These are phyloP conservation scores for Oriolus oriolus DNA, from an alignment of 2,113 vertebrate species.

Conservation along the genomic window DNA sequence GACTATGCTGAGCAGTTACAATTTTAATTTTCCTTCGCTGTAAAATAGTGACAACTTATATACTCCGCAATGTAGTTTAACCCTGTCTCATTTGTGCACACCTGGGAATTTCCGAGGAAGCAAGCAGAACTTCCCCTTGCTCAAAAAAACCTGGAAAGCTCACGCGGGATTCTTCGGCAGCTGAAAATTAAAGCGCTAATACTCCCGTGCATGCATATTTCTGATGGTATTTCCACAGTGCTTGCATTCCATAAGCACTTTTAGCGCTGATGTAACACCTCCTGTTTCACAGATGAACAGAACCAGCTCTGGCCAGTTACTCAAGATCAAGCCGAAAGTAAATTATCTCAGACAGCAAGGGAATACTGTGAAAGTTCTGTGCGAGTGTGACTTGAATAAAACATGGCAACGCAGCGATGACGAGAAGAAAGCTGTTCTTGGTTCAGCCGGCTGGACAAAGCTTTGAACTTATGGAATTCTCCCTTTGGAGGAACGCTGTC, in stretches of 20 bases:
- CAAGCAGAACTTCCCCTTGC: background rate
- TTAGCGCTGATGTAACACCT: background rate
- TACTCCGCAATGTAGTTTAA: background rate
- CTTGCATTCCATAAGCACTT: background rate
- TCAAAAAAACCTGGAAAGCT: background rate
- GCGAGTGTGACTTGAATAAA: conserved; percentile 19
- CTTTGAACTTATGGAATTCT: background rate
- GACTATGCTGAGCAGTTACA: background rate
- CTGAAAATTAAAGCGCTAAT: background rate
- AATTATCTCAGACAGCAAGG: conserved; percentile 1
- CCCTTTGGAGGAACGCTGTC: background rate
- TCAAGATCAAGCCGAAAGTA: conserved; percentile 12
- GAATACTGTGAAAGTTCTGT: background rate
- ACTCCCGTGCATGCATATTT: background rate
- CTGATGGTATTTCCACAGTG: background rate
- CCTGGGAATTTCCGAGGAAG: background rate
- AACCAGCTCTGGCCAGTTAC: conserved; percentile 1
- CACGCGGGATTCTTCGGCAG: background rate
- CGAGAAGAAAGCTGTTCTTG: background rate
- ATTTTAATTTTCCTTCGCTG: background rate
- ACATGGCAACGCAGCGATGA: background rate
- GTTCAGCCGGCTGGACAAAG: background rate
- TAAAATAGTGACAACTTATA: background rate
- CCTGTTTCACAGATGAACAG: background rate
- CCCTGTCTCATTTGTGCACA: background rate